Evolutionary conservation across 2,888 invertebrate genomes (phyloP).

Genomic region (Agrochola lychnidis): DNA sequence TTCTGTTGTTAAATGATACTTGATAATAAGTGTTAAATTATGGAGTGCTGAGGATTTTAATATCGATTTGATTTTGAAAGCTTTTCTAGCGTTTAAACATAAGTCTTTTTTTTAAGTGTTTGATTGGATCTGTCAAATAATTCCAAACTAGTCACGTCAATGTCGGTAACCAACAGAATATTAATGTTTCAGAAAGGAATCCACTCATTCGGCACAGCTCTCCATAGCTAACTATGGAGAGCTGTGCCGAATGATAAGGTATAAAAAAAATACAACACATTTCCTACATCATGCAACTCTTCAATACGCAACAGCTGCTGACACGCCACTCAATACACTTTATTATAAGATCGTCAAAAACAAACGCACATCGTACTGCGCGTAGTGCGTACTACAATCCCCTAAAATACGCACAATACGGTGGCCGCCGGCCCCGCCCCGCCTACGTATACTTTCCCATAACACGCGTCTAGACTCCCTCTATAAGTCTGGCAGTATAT

Average conservation of each 20-base stretch:
- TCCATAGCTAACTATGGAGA: not conserved
- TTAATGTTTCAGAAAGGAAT: not conserved
- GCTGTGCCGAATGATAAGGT: too few species aligned
- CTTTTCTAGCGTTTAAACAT: not conserved
- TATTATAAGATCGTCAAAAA: not conserved
- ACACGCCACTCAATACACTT: not conserved
- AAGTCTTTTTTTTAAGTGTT: not conserved
- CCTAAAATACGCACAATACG: constrained; percentile 17
- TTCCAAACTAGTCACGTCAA: not conserved
- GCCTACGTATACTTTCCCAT: constrained; percentile 6
- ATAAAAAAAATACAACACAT: not conserved
- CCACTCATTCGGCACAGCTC: not conserved
- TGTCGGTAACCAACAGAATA: not conserved
- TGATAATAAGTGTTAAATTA: not conserved
- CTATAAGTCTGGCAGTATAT: constrained; percentile 15
- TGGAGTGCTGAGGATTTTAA: too few species aligned
- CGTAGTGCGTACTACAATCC: not conserved
- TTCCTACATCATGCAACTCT: not conserved
- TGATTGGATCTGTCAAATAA: not conserved
- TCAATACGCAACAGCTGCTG: not conserved
- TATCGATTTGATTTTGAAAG: not conserved
- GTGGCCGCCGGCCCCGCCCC: not conserved
- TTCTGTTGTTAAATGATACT: constrained; percentile 16
- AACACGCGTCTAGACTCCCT: constrained; percentile 42
- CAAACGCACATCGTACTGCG: not conserved